These are phyloP conservation scores for Hemicordylus capensis DNA, from an alignment of 2,113 vertebrate genomes.

Conservation along the genomic window DNA sequence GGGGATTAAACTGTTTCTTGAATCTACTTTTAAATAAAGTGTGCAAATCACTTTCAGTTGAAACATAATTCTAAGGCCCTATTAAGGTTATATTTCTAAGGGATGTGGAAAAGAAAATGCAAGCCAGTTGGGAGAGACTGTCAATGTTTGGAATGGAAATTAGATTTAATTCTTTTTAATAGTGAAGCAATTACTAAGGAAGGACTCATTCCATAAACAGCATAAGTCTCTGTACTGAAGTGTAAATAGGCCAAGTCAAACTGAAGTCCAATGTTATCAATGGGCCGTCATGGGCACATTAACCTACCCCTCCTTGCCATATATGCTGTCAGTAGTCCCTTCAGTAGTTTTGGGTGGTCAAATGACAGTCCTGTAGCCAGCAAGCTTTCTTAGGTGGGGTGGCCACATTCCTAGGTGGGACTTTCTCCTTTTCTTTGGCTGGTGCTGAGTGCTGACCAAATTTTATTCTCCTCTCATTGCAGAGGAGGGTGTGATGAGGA, in stretches of 20 bases:
- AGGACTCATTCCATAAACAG: background rate
- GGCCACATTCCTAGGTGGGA: too few species aligned
- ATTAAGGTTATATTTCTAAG: slow-evolving; percentile 45
- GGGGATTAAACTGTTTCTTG: slow-evolving; percentile 57
- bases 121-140: background rate
- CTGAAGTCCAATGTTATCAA: background rate
- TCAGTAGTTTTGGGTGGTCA: background rate
- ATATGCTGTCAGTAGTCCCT: too few species aligned
- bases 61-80: slow-evolving; percentile 51
- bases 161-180: too few species aligned
- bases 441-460: too few species aligned
- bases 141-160: background rate
- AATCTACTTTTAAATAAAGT: slow-evolving; percentile 63
- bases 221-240: background rate
- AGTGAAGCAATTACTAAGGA: background rate
- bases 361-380: too few species aligned
- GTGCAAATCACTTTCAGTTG: slow-evolving; percentile 58
- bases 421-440: too few species aligned
- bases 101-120: background rate
- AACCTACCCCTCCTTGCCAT: background rate
- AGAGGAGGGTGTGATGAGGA: too few species aligned
- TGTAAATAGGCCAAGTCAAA: background rate
- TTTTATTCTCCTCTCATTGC: too few species aligned
- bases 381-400: too few species aligned
- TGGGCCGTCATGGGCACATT: background rate